phyloP scores from a whole-genome alignment of 1,140 invertebrate species.

The Zaprionus kolodkinae region DNA sequence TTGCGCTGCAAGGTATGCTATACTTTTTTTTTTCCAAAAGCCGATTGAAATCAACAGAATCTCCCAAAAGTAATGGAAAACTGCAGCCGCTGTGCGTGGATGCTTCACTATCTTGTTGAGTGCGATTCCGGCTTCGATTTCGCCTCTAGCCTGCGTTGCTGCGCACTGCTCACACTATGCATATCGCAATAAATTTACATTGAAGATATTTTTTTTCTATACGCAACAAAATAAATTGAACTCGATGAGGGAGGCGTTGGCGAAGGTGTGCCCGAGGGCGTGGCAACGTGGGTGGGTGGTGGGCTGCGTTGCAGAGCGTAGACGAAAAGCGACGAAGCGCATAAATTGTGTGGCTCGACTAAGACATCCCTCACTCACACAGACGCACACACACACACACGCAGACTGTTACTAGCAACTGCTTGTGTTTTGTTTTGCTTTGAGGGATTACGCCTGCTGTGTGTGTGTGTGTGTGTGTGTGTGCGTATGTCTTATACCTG shows the following conservation, averaged over 20 bases:
- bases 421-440: conserved; percentile 71
- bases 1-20: conserved; percentile 43
- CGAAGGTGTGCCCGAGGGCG: neutral
- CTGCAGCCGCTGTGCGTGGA: neutral
- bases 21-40: conserved; percentile 11
- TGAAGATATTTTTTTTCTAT: conserved; percentile 69
- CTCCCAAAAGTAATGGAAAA: neutral
- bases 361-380: conserved; percentile 37
- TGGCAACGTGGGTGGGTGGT: neutral
- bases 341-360: conserved; percentile 72
- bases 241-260: conserved; percentile 36
- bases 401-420: conserved; percentile 32
- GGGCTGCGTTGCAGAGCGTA: conserved; percentile 50
- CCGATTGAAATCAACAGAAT: neutral
- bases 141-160: neutral
- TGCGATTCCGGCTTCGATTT: conserved; percentile 13
- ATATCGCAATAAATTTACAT: conserved; percentile 57
- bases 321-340: conserved; percentile 78
- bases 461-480: neutral
- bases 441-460: conserved; percentile 64
- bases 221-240: conserved; percentile 79
- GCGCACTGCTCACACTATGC: conserved; percentile 26
- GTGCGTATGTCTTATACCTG: conserved; percentile 55
- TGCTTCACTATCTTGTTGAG: neutral
- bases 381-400: conserved; percentile 25